Conservation (phyloP, 2,113 vertebrate species). For the Peucedramus taeniatus region DNA sequence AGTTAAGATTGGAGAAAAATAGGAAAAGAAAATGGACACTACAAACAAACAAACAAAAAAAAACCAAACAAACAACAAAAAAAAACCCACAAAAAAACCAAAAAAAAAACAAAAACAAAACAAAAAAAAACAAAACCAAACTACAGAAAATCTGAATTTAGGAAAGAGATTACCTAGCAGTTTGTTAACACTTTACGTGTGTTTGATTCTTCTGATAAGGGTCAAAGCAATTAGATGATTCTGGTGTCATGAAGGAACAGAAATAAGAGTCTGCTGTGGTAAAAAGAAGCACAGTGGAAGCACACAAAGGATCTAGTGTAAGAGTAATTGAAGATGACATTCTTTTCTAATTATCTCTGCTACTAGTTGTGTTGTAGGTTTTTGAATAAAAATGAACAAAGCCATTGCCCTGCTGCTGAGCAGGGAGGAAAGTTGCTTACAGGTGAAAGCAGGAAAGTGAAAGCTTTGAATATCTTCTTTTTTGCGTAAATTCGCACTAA, state of each 20-base stretch:
- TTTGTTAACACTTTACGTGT: not conserved
- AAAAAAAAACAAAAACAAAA: too few relatives aligned
- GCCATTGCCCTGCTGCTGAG: not conserved
- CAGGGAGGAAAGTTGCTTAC: not conserved
- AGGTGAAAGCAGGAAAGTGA: not conserved
- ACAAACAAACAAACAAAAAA: not conserved
- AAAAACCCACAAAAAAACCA: fast-evolving
- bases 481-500: not conserved
- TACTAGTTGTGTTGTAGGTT: not conserved
- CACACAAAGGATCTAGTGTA: not conserved
- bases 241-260: not conserved
- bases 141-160: not conserved
- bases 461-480: not conserved
- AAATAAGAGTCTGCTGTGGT: not conserved
- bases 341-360: not conserved
- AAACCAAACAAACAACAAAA: too few relatives aligned
- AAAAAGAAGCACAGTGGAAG: not conserved
- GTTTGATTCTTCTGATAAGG: not conserved
- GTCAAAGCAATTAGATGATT: not conserved
- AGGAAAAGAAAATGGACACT: not conserved
- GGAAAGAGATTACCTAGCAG: not conserved
- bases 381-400: not conserved
- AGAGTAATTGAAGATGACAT: not conserved
- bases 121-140: fast-evolving
- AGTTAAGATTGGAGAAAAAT: not conserved